Percentiles rank a stretch among this genome's conserved stretches.
These are phyloP conservation scores for Priocnemis perturbator DNA, from an alignment of 2,888 invertebrate genomes.

Conservation along the genomic window DNA sequence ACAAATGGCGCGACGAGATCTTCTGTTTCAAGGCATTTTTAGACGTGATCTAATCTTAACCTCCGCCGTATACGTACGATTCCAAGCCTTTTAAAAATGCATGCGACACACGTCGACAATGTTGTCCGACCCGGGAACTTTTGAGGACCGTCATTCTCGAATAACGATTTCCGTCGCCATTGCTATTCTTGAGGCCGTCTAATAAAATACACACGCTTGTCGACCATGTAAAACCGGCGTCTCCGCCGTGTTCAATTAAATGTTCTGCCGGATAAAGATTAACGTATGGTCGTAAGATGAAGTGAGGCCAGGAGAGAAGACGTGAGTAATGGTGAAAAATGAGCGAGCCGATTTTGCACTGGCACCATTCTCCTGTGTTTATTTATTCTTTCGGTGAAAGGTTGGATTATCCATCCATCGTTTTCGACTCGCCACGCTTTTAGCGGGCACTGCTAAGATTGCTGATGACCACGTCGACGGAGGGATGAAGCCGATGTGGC, in stretches of 20 bases:
- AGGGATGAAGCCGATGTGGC: slow-evolving; percentile 42
- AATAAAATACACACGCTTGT: neutral
- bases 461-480: slow-evolving; percentile 49
- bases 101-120: slow-evolving; percentile 8
- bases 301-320: no score
- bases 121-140: neutral
- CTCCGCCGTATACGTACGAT: neutral
- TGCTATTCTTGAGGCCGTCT: neutral
- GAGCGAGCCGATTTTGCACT: no score
- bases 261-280: no score
- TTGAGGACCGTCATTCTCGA: no score
- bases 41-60: slow-evolving; percentile 48
- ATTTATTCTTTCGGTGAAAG: no score
- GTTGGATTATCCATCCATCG: slow-evolving; percentile 3
- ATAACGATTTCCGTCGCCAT: neutral
- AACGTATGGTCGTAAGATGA: no score
- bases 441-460: slow-evolving; percentile 35
- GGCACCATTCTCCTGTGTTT: no score
- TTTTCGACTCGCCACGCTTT: slow-evolving; percentile 27
- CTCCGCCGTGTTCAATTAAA: no score
- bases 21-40: slow-evolving; percentile 42
- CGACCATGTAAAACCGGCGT: no score
- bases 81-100: no score
- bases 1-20: slow-evolving; percentile 49
- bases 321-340: no score